These are phyloP conservation scores for Aselliscus stoliczkanus DNA, from an alignment of 2,797 vertebrate genomes.

Conservation along the genomic window DNA sequence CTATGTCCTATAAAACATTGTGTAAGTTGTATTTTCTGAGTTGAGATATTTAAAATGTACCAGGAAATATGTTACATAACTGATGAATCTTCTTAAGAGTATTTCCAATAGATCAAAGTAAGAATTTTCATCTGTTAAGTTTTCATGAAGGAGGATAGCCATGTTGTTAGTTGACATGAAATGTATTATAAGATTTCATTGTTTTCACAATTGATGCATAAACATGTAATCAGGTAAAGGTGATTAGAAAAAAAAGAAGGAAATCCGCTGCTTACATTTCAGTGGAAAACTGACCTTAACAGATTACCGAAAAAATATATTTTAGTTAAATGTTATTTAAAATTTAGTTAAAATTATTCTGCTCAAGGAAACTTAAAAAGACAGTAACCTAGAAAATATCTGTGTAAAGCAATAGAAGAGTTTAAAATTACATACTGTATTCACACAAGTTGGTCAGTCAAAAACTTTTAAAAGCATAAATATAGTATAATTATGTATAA, in stretches of 20 bases:
- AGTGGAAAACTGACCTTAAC: neutral
- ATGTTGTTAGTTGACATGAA: neutral
- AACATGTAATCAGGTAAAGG: neutral
- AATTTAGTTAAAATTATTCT: slow-evolving; percentile 8
- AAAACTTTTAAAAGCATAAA: neutral
- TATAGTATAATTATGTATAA: neutral
- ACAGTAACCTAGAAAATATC: neutral
- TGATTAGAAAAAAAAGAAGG: neutral
- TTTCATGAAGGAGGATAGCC: neutral
- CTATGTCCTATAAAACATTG: neutral
- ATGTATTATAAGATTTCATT: neutral
- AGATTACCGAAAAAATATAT: neutral
- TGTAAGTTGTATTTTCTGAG: neutral
- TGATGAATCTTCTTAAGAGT: neutral
- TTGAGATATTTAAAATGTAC: slow-evolving; percentile 35
- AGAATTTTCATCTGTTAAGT: neutral
- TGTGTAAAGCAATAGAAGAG: neutral
- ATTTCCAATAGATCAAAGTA: neutral
- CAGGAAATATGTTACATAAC: neutral
- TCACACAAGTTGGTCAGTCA: neutral
- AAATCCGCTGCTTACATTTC: neutral
- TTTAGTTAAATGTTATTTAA: neutral
- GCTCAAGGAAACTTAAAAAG: neutral
- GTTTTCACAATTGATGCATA: neutral
- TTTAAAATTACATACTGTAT: neutral